Base-by-base conservation (phyloP, 2,888 invertebrate genomes). In the Nymphalis c-album region DNA sequence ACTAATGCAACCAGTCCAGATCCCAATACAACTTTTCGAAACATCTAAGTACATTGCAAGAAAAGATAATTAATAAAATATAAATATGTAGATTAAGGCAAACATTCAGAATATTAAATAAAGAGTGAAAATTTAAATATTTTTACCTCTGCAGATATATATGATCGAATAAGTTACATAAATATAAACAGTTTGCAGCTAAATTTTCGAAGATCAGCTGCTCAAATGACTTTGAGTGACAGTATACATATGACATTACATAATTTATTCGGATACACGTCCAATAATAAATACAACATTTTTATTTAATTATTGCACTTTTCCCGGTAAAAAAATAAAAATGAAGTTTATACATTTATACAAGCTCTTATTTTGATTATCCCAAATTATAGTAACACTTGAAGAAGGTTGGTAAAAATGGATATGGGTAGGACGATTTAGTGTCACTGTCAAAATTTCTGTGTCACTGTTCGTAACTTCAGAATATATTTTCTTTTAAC, bases 21-120 rank as follows among this genome's bases (percentile, higher is more conserved):
- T 51, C 90, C 87, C 75, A 91, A 69, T 67, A 87, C 85, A 78
- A 91, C 79, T 84, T 86, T 90, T 76, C 91, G 88, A 71, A 91
- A 78, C 91, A 92, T 92, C 92, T 92, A n/a, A n/a, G n/a, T n/a
- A 75, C 46, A 55, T 64, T 40, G 67, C 74, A 70, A 72, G 72
- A 68, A 57, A 48, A 59, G 7, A 66, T 10, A 13, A 26, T 50
- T 58, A 17, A 8, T 40, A 58, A 26, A 51, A 59, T 46, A 22
- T 6, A 31, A 16, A 47, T 46, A 51, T 40, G 18, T 5, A n/a
- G 16, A 8, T 16, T 1, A 55, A 20, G 53, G 61, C 74, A 64
- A 63, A 58, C 26, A 45, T 22, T 26, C 48, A 13, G 47, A 51
- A 22, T 4, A 10, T 22, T 51, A 13, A 22, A 51, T 18, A 48